Conservation (phyloP, 2,888 invertebrate species). For the Drosophila melanocephala region DNA sequence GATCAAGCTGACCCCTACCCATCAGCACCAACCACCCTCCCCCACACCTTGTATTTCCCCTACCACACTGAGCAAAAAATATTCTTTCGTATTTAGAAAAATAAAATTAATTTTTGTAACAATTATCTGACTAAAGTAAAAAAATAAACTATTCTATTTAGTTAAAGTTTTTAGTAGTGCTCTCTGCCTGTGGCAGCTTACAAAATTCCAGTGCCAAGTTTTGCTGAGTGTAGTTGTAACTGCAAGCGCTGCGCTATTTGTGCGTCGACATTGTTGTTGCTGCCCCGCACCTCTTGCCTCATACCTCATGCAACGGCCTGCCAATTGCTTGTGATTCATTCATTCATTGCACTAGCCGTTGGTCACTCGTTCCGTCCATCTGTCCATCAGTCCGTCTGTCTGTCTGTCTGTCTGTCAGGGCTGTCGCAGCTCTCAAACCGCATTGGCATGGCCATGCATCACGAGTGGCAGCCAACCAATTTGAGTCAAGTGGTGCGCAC, state of each 20-base stretch:
- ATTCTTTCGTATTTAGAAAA: neutral
- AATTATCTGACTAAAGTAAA: neutral
- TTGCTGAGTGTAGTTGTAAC: conserved; percentile 17
- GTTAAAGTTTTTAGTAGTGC: neutral
- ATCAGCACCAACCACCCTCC: neutral
- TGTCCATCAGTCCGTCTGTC: conserved; percentile 17
- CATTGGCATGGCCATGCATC: conserved; percentile 77
- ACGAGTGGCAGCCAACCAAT: conserved; percentile 74
- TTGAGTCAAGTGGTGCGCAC: conserved; percentile 75
- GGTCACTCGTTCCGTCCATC: conserved; percentile 42
- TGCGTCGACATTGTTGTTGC: conserved; percentile 37
- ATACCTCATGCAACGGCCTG: conserved; percentile 7
- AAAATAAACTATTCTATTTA: neutral
- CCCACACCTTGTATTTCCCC: no score
- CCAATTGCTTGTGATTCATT: conserved; percentile 68
- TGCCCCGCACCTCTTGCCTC: neutral
- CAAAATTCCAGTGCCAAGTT: neutral
- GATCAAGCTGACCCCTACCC: conserved; percentile 45
- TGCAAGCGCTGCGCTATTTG: conserved; percentile 53
- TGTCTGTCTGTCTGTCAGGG: conserved; percentile 40
- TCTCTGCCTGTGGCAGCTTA: neutral
- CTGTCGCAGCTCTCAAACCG: conserved; percentile 76
- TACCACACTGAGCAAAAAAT: neutral
- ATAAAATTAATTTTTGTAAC: neutral
- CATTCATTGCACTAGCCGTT: conserved; percentile 67